Evolutionary conservation across 2,797 vertebrate genomes (phyloP).

Genomic region (Falco cherrug): DNA sequence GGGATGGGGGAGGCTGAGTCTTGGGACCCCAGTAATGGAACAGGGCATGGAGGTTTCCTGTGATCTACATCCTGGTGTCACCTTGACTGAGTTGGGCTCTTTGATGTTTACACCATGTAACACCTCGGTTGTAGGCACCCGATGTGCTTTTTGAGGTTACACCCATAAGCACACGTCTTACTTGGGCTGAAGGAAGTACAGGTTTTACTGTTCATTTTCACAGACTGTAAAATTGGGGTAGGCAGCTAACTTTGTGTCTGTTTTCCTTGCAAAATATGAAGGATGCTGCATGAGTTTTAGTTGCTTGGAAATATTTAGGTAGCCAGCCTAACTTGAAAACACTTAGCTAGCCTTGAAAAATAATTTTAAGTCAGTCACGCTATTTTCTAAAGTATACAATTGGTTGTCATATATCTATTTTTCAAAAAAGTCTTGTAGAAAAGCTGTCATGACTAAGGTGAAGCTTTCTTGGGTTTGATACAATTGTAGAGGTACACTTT

Average conservation of each 20-base stretch:
- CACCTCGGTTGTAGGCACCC: neutral
- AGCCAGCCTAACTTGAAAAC: neutral
- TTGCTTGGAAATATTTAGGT: neutral
- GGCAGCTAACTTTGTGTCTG: neutral
- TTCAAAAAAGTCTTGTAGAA: neutral
- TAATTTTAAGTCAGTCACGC: neutral
- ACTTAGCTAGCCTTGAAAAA: neutral
- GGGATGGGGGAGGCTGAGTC: neutral
- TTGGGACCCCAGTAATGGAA: neutral
- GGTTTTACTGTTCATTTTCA: neutral
- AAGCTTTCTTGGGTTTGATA: neutral
- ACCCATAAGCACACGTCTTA: fast-evolving
- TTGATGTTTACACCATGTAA: neutral
- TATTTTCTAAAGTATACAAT: neutral
- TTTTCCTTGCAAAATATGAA: neutral
- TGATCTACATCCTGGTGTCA: neutral
- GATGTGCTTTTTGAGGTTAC: neutral
- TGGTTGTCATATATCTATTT: neutral
- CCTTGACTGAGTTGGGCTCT: neutral
- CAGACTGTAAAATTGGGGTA: neutral
- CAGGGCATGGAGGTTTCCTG: neutral
- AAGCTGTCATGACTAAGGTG: neutral
- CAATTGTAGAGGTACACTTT: neutral
- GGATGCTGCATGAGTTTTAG: neutral
- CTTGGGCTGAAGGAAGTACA: neutral